Evolutionary conservation across 2,113 vertebrate genomes (phyloP), one percentile per base, ranked within the genome.

Genomic region (Hiodon tergisus): DNA sequence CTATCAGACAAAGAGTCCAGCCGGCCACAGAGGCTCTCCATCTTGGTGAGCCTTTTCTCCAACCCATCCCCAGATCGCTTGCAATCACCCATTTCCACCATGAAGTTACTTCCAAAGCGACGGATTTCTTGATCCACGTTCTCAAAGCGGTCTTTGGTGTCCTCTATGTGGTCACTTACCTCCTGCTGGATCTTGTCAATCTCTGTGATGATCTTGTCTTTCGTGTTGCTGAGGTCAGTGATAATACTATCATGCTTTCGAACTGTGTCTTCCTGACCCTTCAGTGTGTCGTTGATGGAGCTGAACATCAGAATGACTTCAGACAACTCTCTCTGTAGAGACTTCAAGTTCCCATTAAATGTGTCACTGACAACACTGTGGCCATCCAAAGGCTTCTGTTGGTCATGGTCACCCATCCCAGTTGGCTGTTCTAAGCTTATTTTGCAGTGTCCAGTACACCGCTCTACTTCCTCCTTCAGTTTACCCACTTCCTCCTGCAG

Each of bases 201-300:
- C 89, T 97, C 95, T 0, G 94, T 91, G 79, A 95, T 95, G 67
- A 97, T 92, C 74, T 94, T 94, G 78, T 98, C 93, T 72, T 94
- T 96, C 53, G 94, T 90, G 76, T 92, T 88, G 7, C 85, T 86
- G 78, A 97, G 82, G 79, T 96, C 89, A 0, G 91, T 94, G 75
- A 95, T 90, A 70, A 93, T 90, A 0, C 94, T 92, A 3, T 92
- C 87, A 13, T 97, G 96, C 80, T 95, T 92, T 10, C 94, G 93
- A 63, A 96, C 87, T 0, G 83, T 90, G 71, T 94, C 90, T 81
- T 96, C 94, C 3, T 98, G 89, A 3, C 89, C 93, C 5, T 92
- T 93, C 72, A 97, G 80, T 0, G 94, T 95, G 85, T 94, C 91
- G 0, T 98, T 98, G 77, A 98, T 91, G 72, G 92, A 91, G 60